Evolutionary conservation across 1,140 invertebrate genomes (phyloP).

Genomic region (Aphelenchoides avenae): DNA sequence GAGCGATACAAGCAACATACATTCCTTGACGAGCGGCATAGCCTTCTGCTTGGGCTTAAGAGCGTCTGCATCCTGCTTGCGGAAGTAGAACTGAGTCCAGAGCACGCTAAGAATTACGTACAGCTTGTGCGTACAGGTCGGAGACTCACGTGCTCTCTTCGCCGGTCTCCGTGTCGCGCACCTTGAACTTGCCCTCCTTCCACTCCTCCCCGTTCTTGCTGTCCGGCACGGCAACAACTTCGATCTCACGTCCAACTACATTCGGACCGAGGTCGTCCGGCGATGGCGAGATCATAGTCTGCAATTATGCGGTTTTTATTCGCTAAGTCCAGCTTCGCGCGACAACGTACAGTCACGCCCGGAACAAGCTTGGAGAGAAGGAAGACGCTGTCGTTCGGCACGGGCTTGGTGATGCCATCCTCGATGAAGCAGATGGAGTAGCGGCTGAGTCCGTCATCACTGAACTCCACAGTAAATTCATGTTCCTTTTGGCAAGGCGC

Average conservation of each 20-base stretch:
- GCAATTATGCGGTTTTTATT: too few species aligned
- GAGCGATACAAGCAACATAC: background rate
- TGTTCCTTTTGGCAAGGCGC: background rate
- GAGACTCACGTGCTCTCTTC: constrained; percentile 14
- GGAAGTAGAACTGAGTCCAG: constrained; percentile 43
- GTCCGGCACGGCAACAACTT: constrained; percentile 33
- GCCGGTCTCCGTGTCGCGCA: constrained; percentile 29
- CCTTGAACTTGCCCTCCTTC: constrained; percentile 33
- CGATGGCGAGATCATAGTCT: too few species aligned
- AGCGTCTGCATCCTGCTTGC: too few species aligned
- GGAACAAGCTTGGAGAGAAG: constrained; percentile 33
- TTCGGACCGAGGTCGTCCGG: too few species aligned
- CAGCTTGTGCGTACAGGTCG: too few species aligned
- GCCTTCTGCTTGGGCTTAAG: constrained; percentile 15
- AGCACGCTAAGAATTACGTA: constrained; percentile 38
- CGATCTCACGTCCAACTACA: constrained; percentile 10
- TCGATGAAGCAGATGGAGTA: too few species aligned
- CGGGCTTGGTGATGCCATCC: too few species aligned
- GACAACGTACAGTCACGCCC: constrained; percentile 27
- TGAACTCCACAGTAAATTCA: constrained; percentile 20
- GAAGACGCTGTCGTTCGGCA: constrained; percentile 41
- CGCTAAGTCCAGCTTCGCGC: too few species aligned
- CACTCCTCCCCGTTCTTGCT: constrained; percentile 42
- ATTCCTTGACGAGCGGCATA: background rate
- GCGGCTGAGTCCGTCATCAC: constrained; percentile 50